These are phyloP conservation scores for Ochropacha duplaris DNA, from an alignment of 2,888 invertebrate genomes.

Conservation along the genomic window DNA sequence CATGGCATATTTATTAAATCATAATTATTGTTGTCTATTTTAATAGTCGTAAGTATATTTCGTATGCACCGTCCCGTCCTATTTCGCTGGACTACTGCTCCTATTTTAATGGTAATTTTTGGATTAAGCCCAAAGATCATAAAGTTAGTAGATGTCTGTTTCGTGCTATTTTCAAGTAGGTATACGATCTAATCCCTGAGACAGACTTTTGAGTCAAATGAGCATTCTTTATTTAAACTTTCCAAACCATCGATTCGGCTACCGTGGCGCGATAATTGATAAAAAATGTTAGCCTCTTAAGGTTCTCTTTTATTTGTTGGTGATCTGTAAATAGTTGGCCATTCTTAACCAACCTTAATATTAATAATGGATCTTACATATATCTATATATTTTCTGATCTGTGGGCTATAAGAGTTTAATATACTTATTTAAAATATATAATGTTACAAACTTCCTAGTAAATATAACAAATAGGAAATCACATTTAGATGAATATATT, in stretches of 20 bases:
- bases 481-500: not conserved
- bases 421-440: not conserved
- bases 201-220: too few relatives aligned
- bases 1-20: not conserved
- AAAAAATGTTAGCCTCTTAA: too few relatives aligned
- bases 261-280: too few relatives aligned
- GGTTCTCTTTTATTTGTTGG: too few relatives aligned
- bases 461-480: not conserved
- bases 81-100: not conserved
- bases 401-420: not conserved
- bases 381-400: not conserved
- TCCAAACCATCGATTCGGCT: too few relatives aligned
- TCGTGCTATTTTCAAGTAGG: too few relatives aligned
- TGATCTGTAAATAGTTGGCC: too few relatives aligned
- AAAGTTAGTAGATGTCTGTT: not conserved
- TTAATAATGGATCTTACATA: too few relatives aligned
- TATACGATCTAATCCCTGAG: too few relatives aligned
- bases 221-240: too few relatives aligned
- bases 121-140: not conserved
- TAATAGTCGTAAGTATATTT: not conserved
- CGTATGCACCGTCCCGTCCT: not conserved
- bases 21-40: not conserved
- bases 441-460: not conserved
- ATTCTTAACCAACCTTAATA: too few relatives aligned
- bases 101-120: not conserved